Percentiles rank a stretch among this genome's conserved stretches.
Conservation (phyloP, 2,888 invertebrate genomes). For the Mellilla xanthometata region DNA sequence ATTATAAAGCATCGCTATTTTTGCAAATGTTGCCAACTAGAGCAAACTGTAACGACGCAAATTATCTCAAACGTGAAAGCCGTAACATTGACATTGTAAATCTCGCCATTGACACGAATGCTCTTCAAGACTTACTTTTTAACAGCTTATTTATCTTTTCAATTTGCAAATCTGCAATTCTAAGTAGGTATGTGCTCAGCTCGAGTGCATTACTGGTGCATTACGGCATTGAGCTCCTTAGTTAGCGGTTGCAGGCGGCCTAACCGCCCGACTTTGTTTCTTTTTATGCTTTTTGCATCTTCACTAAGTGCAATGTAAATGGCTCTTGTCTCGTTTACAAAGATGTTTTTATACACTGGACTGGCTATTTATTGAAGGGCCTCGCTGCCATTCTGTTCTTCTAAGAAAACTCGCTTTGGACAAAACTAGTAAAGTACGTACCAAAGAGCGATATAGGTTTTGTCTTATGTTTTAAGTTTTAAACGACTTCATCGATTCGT, state of each 20-base stretch:
- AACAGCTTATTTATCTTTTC: conserved; percentile 8
- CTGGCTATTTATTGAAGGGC: conserved; percentile 58
- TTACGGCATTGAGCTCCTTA: conserved; percentile 16
- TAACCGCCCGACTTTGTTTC: conserved; percentile 56
- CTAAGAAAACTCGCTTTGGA: conserved; percentile 40
- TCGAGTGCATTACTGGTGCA: conserved; percentile 7
- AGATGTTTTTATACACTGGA: conserved; percentile 65
- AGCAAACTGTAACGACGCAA: conserved; percentile 9
- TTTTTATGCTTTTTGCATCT: conserved; percentile 58
- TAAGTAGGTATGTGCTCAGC: conserved; percentile 4
- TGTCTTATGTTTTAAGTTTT: too few species aligned
- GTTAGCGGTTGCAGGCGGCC: conserved; percentile 37
- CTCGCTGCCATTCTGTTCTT: conserved; percentile 50
- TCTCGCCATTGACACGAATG: conserved; percentile 10
- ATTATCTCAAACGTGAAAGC: conserved; percentile 16
- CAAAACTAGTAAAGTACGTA: conserved; percentile 26
- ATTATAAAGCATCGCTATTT: too few species aligned
- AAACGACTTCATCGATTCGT: conserved; percentile 4
- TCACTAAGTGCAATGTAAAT: conserved; percentile 73
- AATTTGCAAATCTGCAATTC: conserved; percentile 6
- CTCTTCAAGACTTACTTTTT: conserved; percentile 8
- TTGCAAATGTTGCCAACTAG: background rate
- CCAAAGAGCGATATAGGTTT: conserved; percentile 7
- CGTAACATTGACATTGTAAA: conserved; percentile 17
- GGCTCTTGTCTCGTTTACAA: conserved; percentile 69